Evolutionary conservation across 1,140 invertebrate species (phyloP).

Genomic region (Drosophila busckii): DNA sequence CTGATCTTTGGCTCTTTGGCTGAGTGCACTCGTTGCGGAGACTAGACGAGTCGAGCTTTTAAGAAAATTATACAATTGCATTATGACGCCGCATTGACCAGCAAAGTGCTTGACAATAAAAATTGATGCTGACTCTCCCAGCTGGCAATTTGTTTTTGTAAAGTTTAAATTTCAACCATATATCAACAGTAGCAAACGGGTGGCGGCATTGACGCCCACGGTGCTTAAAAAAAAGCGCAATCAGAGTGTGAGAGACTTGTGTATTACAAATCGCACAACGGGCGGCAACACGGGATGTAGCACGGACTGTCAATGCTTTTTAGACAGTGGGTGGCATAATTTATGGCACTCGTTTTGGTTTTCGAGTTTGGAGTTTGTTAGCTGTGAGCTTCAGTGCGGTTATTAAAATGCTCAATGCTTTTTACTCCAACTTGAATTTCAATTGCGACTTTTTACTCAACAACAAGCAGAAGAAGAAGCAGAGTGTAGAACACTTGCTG

Average conservation of each 20-base stretch:
- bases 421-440: constrained; percentile 36
- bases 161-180: constrained; percentile 59
- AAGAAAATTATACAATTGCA: constrained; percentile 76
- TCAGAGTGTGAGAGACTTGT: constrained; percentile 30
- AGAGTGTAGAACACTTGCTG: constrained; percentile 64
- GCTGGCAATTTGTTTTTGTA: constrained; percentile 11
- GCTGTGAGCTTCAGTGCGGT: constrained; percentile 50
- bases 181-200: constrained; percentile 52
- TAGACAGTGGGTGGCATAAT: constrained; percentile 69
- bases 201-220: constrained; percentile 22
- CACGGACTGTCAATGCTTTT: constrained; percentile 49
- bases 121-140: constrained; percentile 39
- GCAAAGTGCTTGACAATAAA: constrained; percentile 42
- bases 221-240: constrained; percentile 49
- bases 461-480: constrained; percentile 54
- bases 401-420: constrained; percentile 76
- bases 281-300: constrained; percentile 33
- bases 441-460: constrained; percentile 48
- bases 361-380: constrained; percentile 5
- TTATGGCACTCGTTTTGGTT: constrained; percentile 50
- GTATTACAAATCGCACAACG: constrained; percentile 74
- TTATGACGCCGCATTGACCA: constrained; percentile 69
- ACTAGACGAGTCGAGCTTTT: constrained; percentile 47
- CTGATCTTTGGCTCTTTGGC: constrained; percentile 9
- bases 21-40: constrained; percentile 45